Percentiles rank a stretch among this genome's conserved stretches.
phyloP scores from a whole-genome alignment of 2,888 invertebrate species.

The Paralinhomoeus sp. region DNA sequence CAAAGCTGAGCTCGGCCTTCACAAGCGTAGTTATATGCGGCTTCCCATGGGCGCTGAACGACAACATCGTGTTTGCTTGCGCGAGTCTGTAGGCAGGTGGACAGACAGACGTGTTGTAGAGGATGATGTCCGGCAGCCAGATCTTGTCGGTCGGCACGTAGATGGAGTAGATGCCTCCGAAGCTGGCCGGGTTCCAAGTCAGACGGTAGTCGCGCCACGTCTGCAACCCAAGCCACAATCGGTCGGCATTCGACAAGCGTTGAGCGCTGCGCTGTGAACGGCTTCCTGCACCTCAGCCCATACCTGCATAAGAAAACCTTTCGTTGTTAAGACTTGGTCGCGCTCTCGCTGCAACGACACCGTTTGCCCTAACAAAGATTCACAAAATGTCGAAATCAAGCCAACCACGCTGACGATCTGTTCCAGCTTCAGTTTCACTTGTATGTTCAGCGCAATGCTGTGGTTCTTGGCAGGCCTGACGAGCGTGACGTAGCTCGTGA shows the following conservation, averaged over 20 bases:
- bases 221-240: slow-evolving; percentile 4
- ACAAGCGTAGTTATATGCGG: slow-evolving; percentile 17
- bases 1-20: slow-evolving; percentile 14
- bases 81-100: not conserved
- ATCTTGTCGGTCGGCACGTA: slow-evolving; percentile 16
- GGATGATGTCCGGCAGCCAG: slow-evolving; percentile 17
- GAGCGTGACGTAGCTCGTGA: too few relatives aligned
- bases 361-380: too few relatives aligned
- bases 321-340: slow-evolving; percentile 17
- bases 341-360: slow-evolving; percentile 14
- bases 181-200: slow-evolving; percentile 13
- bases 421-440: too few relatives aligned
- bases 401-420: not conserved
- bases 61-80: not conserved
- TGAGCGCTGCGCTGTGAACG: too few relatives aligned
- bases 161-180: slow-evolving; percentile 14
- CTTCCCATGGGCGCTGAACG: slow-evolving; percentile 17
- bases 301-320: slow-evolving; percentile 18
- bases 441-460: too few relatives aligned
- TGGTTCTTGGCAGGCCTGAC: too few relatives aligned
- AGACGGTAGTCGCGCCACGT: slow-evolving; percentile 10
- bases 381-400: not conserved
- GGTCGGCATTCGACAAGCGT: slow-evolving; percentile 11
- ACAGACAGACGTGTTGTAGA: slow-evolving; percentile 15
- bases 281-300: slow-evolving; percentile 2